Conservation (phyloP, 2,113 vertebrate genomes). For the Phainopepla nitens region DNA sequence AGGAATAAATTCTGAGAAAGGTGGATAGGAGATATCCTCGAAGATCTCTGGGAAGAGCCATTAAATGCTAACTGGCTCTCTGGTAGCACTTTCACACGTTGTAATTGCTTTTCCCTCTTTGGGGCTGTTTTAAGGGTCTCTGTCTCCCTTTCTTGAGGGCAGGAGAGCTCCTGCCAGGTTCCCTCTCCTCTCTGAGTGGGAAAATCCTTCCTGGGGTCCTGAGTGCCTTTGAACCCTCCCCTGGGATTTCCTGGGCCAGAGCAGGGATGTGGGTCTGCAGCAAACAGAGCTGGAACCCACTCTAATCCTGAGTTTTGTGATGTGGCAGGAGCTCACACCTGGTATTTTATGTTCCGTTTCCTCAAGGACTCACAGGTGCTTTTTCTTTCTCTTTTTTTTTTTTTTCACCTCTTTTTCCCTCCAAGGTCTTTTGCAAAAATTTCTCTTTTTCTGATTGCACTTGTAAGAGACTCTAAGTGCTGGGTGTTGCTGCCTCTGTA, state of each 20-base stretch:
- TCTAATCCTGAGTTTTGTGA: neutral
- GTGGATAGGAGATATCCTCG: neutral
- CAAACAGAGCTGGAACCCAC: neutral
- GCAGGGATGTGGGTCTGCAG: neutral
- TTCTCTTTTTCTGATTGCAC: neutral
- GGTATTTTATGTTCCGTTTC: neutral
- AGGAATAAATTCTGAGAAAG: neutral
- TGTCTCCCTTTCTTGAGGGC: neutral
- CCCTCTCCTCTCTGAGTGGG: neutral
- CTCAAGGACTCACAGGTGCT: neutral
- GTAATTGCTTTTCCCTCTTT: neutral
- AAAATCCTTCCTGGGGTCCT: rapidly evolving
- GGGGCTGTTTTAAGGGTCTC: neutral
- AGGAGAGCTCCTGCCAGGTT: neutral
- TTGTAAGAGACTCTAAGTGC: neutral
- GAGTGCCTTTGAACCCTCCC: neutral
- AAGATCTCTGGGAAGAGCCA: neutral
- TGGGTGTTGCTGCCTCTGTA: neutral
- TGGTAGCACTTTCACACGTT: neutral
- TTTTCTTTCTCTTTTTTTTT: neutral
- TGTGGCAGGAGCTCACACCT: neutral
- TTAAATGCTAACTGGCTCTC: neutral
- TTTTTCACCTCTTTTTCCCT: neutral
- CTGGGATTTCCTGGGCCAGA: neutral
- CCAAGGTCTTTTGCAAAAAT: too few species aligned